Conservation (phyloP, 2,888 invertebrate species). For the Phengaris arion region DNA sequence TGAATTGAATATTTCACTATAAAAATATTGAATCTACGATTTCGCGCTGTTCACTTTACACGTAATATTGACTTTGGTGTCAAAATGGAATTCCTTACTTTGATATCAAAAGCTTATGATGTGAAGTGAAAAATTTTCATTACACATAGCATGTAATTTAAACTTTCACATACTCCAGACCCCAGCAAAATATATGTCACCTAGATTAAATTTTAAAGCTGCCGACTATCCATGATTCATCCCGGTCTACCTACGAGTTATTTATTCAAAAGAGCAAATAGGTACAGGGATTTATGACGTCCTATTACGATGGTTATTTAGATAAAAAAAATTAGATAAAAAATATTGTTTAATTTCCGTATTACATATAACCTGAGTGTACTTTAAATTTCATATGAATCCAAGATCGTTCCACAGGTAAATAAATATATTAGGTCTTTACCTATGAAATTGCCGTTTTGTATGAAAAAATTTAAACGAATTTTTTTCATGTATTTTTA, state of each 20-base stretch:
- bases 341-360: background rate
- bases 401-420: background rate
- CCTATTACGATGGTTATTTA: background rate
- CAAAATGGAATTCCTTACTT: background rate
- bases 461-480: too few relatives aligned
- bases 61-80: background rate
- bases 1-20: background rate
- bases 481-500: too few relatives aligned
- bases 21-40: slow-evolving; percentile 8
- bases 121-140: slow-evolving; percentile 3
- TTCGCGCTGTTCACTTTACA: background rate
- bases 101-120: background rate
- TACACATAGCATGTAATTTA: background rate
- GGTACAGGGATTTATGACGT: background rate
- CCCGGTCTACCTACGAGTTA: background rate
- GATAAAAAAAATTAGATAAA: background rate
- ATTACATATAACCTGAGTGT: background rate
- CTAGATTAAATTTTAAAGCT: background rate
- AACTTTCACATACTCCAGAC: background rate
- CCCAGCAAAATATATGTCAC: background rate
- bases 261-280: background rate
- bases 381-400: background rate
- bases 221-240: background rate
- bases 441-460: too few relatives aligned
- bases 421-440: too few relatives aligned